Evolutionary conservation across 2,797 vertebrate genomes (phyloP), one percentile per base, ranked within the genome.

Genomic region (Lagodon rhomboides): DNA sequence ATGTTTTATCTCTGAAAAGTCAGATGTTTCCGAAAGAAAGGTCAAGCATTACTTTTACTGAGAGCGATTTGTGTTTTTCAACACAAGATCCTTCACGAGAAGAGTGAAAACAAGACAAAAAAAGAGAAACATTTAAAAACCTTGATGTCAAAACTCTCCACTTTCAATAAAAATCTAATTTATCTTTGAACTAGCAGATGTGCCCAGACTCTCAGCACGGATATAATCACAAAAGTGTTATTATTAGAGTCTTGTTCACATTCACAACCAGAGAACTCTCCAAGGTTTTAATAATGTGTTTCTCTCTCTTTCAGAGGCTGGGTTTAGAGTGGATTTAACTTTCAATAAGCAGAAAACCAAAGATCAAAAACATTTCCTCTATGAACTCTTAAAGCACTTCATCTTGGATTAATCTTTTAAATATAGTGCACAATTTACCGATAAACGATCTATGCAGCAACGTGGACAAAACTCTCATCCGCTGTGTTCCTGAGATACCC

Each of bases 251-350:
- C 27, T 38, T 68, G 51, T 44, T 72, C 64, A 76, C 51, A 49
- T 13, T 50, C n/a, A 68, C 73, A 71, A 68, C 70, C 8, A 49
- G 41, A 63, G 54, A 69, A 9, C 49, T 68, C 53, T 68, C 12
- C 55, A 47, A 75, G 30, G 43, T 61, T 69, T 83, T n/a, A 11
- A 22, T 51, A 30, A 66, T 16, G 22, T 41, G 23, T 25, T 66
- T 49, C 23, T 78, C 23, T 78, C 54, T 86, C 65, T 73, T 74
- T 53, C 20, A 67, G 51, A 34, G 23, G 27, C 58, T 74, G 54
- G 51, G 77, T 68, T 75, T 22, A 67, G 73, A 67, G 59, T 85
- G 83, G 77, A 83, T 88, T 88, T 80, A 85, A 46, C 79, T 83
- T 83, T 84, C 70, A 73, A 71, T 72, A 71, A 75, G 72, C 62